Evolutionary conservation across 2,113 vertebrate genomes (phyloP).

Genomic region (Fregetta grallaria): DNA sequence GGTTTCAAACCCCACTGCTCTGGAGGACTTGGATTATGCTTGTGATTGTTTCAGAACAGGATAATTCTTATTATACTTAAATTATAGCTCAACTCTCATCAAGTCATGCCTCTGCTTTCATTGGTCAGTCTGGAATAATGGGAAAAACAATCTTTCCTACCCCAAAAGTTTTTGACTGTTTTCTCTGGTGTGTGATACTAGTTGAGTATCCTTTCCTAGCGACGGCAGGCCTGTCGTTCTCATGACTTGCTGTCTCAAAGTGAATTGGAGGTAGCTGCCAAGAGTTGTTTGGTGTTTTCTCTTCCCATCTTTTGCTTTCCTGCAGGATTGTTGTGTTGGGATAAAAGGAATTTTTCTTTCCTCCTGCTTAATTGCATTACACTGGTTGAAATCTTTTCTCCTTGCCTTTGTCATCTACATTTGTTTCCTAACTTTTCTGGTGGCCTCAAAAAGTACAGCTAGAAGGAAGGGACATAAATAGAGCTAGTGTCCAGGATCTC

Average conservation of each 20-base stretch:
- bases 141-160: neutral
- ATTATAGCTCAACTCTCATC: neutral
- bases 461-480: conserved; percentile 4
- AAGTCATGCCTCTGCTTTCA: neutral
- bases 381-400: neutral
- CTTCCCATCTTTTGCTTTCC: neutral
- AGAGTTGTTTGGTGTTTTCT: neutral
- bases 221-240: neutral
- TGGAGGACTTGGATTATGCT: neutral
- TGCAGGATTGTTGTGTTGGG: neutral
- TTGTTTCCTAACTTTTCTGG: neutral
- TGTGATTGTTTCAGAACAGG: neutral
- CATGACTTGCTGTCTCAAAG: neutral
- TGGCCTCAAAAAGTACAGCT: neutral
- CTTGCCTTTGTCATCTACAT: neutral
- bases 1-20: neutral
- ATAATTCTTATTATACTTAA: neutral
- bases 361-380: neutral
- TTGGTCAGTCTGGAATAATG: neutral
- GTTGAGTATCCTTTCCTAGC: neutral
- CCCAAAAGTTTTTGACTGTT: neutral
- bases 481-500: neutral
- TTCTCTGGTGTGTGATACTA: neutral
- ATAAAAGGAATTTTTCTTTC: neutral
- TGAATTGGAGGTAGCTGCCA: neutral